These are phyloP conservation scores for Acleris holmiana DNA, from an alignment of 2,888 invertebrate genomes.

Conservation along the genomic window DNA sequence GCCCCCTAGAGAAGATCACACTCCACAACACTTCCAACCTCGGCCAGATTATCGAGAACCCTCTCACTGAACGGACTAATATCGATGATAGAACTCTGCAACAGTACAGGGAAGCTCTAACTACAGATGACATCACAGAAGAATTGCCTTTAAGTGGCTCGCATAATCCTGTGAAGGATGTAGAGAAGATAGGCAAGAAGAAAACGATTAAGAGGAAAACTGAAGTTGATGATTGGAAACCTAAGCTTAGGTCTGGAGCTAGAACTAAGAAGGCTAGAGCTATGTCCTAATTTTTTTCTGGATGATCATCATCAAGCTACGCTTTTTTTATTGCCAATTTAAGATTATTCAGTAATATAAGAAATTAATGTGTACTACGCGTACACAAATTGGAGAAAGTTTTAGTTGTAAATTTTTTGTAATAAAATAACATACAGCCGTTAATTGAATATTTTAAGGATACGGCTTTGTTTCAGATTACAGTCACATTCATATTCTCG, in stretches of 20 bases:
- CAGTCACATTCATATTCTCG: no score
- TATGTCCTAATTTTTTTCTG: neutral
- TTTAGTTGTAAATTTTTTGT: no score
- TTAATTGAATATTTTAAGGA: no score
- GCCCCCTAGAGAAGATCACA: slow-evolving; percentile 55
- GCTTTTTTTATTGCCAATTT: no score
- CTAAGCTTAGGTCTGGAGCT: slow-evolving; percentile 45
- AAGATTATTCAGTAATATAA: no score
- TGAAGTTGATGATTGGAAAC: slow-evolving; percentile 39
- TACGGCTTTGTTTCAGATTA: no score
- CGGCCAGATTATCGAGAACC: slow-evolving; percentile 49
- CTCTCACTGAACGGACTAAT: slow-evolving; percentile 25
- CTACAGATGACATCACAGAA: slow-evolving; percentile 46
- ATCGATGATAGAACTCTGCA: slow-evolving; percentile 53
- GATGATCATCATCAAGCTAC: no score
- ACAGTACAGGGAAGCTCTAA: slow-evolving; percentile 58
- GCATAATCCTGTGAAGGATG: slow-evolving; percentile 53
- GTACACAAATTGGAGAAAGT: no score
- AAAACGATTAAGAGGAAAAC: slow-evolving; percentile 50
- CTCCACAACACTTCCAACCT: slow-evolving; percentile 53
- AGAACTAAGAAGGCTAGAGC: slow-evolving; percentile 46
- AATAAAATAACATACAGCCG: no score
- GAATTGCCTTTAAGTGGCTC: slow-evolving; percentile 52
- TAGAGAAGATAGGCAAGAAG: slow-evolving; percentile 48
- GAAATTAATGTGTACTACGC: no score